Conservation (phyloP, 2,797 vertebrate genomes). For the Heliangelus exortis region DNA sequence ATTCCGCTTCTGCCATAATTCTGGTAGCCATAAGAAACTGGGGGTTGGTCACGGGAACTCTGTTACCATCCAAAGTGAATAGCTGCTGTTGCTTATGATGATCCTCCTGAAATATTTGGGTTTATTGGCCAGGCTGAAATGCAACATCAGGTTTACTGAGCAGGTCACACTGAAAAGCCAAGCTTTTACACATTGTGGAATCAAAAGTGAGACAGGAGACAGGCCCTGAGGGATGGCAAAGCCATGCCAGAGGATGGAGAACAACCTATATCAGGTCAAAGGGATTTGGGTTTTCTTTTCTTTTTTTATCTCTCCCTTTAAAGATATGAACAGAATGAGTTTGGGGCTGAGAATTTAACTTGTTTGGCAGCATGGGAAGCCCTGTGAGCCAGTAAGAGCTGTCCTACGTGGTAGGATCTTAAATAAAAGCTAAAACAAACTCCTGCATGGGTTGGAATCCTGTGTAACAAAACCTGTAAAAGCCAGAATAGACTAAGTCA, state of each 20-base stretch:
- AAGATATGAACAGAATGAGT: neutral
- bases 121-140: neutral
- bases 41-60: neutral
- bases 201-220: neutral
- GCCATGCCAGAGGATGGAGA: neutral
- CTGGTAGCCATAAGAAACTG: neutral
- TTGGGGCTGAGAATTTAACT: neutral
- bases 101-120: neutral
- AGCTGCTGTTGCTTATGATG: neutral
- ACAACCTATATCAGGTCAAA: neutral
- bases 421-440: neutral
- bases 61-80: accelerated
- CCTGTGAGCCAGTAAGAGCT: neutral
- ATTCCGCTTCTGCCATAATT: neutral
- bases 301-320: too few species aligned
- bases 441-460: neutral
- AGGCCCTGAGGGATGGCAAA: neutral
- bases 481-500: neutral
- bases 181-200: neutral
- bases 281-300: neutral
- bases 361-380: neutral
- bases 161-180: neutral
- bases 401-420: neutral
- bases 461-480: accelerated
- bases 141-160: neutral